A percentile compares a stretch with the other conserved stretches of the same genome.
These are phyloP conservation scores for Zoanthus sociatus DNA, from an alignment of 92 coral and sea anemone genomes.

Conservation along the genomic window DNA sequence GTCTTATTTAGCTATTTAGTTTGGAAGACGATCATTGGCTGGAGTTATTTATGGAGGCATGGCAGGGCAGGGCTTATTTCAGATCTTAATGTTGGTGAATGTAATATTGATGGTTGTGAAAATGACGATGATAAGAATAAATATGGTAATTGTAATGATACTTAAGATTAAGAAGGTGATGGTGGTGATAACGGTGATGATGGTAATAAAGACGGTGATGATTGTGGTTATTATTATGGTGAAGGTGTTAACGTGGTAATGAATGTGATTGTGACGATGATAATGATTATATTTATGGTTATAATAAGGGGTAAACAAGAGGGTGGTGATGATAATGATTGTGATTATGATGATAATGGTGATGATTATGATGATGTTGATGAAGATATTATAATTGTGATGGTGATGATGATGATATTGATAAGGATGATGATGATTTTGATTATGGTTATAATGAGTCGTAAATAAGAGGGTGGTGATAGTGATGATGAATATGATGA, in stretches of 20 bases:
- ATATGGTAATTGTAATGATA: too few species aligned
- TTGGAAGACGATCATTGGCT: too few species aligned
- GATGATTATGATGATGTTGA: neutral
- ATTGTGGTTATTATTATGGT: neutral
- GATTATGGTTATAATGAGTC: neutral
- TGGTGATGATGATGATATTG: neutral
- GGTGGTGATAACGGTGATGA: neutral
- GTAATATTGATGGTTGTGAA: too few species aligned
- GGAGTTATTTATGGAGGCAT: too few species aligned
- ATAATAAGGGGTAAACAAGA: neutral
- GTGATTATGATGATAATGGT: neutral
- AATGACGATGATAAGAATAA: too few species aligned
- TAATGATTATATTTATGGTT: neutral
- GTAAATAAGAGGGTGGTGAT: neutral
- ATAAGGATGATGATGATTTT: neutral
- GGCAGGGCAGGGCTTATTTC: too few species aligned
- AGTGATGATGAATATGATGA: neutral
- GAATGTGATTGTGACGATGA: neutral
- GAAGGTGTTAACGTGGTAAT: neutral
- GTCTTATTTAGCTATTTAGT: too few species aligned
- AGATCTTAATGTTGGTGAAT: too few species aligned
- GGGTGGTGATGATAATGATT: neutral
- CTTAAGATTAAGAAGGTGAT: too few species aligned
- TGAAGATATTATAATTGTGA: neutral
- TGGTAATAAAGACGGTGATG: neutral